Evolutionary conservation across 1,140 invertebrate species (phyloP).

Genomic region (Panulirus ornatus): DNA sequence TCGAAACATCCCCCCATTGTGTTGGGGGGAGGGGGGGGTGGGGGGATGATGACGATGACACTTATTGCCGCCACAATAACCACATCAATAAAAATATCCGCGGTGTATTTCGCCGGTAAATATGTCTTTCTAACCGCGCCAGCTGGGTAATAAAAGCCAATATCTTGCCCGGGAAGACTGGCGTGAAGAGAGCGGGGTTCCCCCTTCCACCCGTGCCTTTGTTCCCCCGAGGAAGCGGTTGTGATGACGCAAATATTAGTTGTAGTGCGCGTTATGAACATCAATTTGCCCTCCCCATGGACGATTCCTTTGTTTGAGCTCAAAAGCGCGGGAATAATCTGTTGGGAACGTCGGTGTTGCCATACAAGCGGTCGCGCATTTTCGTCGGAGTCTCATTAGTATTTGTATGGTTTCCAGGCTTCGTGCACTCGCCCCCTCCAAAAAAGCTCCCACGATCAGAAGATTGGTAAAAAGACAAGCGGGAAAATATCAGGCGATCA

Average conservation of each 20-base stretch:
- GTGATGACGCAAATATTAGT: conserved; percentile 72
- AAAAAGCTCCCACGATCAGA: too few relatives aligned
- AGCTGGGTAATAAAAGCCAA: conserved; percentile 51
- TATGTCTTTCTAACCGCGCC: conserved; percentile 50
- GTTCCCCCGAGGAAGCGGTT: conserved; percentile 54
- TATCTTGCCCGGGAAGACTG: conserved; percentile 35
- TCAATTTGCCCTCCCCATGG: conserved; percentile 64
- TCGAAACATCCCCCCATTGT: conserved; percentile 40
- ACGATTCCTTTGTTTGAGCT: conserved; percentile 70
- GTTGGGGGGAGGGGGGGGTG: too few relatives aligned
- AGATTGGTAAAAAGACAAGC: too few relatives aligned
- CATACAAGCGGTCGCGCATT: conserved; percentile 14
- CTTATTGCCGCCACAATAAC: conserved; percentile 63
- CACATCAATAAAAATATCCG: conserved; percentile 61
- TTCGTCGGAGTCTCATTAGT: neutral
- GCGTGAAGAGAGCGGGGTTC: conserved; percentile 8
- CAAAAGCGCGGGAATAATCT: conserved; percentile 69
- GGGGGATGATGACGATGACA: too few relatives aligned
- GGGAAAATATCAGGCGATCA: too few relatives aligned
- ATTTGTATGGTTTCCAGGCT: too few relatives aligned
- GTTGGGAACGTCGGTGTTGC: conserved; percentile 59
- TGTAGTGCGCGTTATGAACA: conserved; percentile 70
- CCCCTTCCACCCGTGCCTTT: conserved; percentile 47
- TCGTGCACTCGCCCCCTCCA: too few relatives aligned
- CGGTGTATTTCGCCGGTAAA: conserved; percentile 65